Base-by-base conservation (phyloP, 1,140 invertebrate species). In the Helicoverpa zea region DNA sequence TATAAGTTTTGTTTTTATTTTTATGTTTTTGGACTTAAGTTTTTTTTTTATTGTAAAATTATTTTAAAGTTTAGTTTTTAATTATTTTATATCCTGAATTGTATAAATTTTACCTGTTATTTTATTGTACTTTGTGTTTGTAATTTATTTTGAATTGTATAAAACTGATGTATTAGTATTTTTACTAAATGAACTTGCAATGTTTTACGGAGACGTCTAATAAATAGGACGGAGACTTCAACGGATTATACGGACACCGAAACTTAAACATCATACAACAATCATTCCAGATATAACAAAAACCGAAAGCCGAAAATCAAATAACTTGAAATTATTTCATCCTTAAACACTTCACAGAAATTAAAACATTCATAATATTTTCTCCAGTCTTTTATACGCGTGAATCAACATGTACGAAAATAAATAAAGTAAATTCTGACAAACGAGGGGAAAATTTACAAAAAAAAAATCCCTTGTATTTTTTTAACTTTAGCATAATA, bases 1-100 rank as follows among this genome's bases (percentile, higher is more conserved):
- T 18, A 16, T 61, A 43, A 63, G 7, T 9, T 10, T 35, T 52
- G 11, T 54, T 51, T 58, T n/a, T 49, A 52, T 23, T 51, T 43
- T 49, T 54, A 16, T 35, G 58, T 58, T 58, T 43, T 54, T 16
- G 89, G 83, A 80, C 83, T 85, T 59, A 51, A 66, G 30, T 72
- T 68, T 73, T 76, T 74, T 51, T 84, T 63, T 14, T 43, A 11
- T 70, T 70, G 49, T 54, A 52, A 52, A 11, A 49, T 49, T 51
- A 49, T 49, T 51, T 51, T 12, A 68, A 14, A 13, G 29, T 68
- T 16, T 68, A 68, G 7, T 51, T 16, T 11, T 2, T 14, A 2
- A 10, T 64, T 47, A n/a, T 18, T 18, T 58, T 18, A 23, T 18
- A 23, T 2, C 11, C 23, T 58, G 16, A 11, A 58, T 58, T 58